Evolutionary conservation across 2,888 invertebrate genomes (phyloP), one percentile per base, ranked within the genome.

Genomic region (Andrena camellia): DNA sequence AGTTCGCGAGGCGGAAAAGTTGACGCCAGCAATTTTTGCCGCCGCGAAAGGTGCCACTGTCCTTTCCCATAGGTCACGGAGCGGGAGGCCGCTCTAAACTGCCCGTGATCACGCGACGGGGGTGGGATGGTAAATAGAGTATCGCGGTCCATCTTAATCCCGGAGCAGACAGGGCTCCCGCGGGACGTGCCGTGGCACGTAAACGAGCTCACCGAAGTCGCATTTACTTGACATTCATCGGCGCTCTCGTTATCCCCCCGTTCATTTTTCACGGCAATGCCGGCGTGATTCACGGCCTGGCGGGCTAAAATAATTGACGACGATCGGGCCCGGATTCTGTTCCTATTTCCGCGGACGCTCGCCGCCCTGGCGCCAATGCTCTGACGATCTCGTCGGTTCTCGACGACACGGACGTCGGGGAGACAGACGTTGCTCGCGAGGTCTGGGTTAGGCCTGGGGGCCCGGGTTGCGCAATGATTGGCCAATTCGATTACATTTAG

Each of bases 221-320:
- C 81, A 82, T 89, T 87, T 78, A 78, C 78, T 66, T 86, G 85
- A 89, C 86, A 88, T 86, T 84, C 81, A 77, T 81, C 75, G 78
- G 54, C 50, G 66, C 72, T 78, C 78, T 87, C 82, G 80, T 88
- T 79, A 87, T 81, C 77, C 60, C 7, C 26, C 48, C 59, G 70
- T 74, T 81, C 82, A 84, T 88, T 88, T 86, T 88, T 87, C 84
- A 86, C 78, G 71, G 67, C 83, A 86, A 88, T 81, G 80, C 74
- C 81, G 79, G 35, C 71, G 66, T 75, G 87, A 86, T 86, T 84
- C 83, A 83, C 73, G 69, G 64, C 7, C 72, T 50, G 59, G 64
- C 50, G 54, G 29, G 54, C 66, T 66, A 78, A 81, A 88, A 83
- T 87, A 87, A 86, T 87, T 87, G 63, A 75, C 72, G 52, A 23